Evolutionary conservation across 2,113 vertebrate genomes (phyloP), one percentile per base, ranked within the genome.

Genomic region (Corvus hawaiiensis): DNA sequence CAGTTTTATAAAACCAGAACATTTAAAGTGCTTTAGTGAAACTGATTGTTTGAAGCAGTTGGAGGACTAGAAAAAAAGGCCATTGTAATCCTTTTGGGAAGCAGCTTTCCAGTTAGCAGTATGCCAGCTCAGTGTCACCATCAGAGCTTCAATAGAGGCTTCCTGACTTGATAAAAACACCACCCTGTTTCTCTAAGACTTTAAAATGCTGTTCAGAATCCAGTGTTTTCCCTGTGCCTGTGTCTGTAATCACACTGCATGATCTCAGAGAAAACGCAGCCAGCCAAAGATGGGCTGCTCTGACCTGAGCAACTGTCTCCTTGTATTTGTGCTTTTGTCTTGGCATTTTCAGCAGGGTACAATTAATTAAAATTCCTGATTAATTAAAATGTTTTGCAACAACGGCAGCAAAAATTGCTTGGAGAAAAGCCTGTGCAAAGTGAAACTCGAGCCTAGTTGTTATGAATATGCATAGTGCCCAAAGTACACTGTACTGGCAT

Each of bases 311-410:
- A 69, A 88, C 56, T 17, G 37, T 6, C 81, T 87, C 58, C n/a
- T 52, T 46, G 6, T 15, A 64, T 43, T 61, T 64, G 33, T 46
- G 64, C 37, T 68, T 63, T 82, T 37, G 33, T 30, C 75, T 85
- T 52, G 59, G 52, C 71, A 54, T 93, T 91, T 95, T 91, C 87
- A 93, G 71, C 72, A 58, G 92, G 84, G 84, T 77, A 91, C 82
- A 79, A 85, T 96, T 94, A 92, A 94, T 93, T 95, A 93, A 94
- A 94, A 94, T 91, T 89, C 67, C 43, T 33, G 30, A 79, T 94
- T 92, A 94, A 96, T 95, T 95, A 94, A 90, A 92, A 51, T 84
- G 80, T 86, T 92, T 94, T 48, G 48, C 48, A 62, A 90, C 90
- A 91, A 71, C 32, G 75, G 52, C 61, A 63, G 90, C 78, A 87